Evolutionary conservation across 2,888 invertebrate species (phyloP), one percentile per base, ranked within the genome.

Genomic region (Oeneis ivallda): DNA sequence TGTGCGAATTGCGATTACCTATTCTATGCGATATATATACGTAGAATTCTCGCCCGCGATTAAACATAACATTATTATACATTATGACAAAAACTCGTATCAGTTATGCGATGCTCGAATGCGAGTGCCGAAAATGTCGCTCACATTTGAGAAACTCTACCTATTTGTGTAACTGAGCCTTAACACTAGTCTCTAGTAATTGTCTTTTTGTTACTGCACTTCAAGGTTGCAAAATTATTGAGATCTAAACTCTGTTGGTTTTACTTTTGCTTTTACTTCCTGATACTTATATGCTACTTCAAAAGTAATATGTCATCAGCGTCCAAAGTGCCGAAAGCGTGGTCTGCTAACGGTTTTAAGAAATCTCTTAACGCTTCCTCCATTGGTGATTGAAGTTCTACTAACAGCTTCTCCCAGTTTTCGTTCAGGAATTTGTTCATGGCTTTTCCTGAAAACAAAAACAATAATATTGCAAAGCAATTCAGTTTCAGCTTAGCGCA

Each of bases 361-460:
- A 89, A 87, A 67, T 87, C 88, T 0, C 81, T 75, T 1, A 92
- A 75, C 0, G 90, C 89, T 8, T 93, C 93, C 77, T 96, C 95
- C 77, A 96, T 85, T 0, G 95, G 93, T 0, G 94, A 94, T 74
- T 95, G 95, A 5, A 96, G 91, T 75, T 96, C 96, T 37, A 93
- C 93, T 0, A 94, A 92, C 1, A 96, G 90, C 39, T 92, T 93
- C 74, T 93, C 92, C 96, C 96, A 96, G 79, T 96, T 96, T 56
- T 96, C 95, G 76, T 96, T 96, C 26, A 96, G 81, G 79, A 96
- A 96, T 39, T 93, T 82, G 80, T 96, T 96, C 94, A 96, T 95
- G 1, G 94, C 93, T 19, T 93, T 92, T 37, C 95, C 95, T 92
- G 78, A 9, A 84, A 80, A 67, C 26, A 56, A 49, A n/a, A 26